Evolutionary conservation across 2,797 vertebrate genomes (phyloP), one percentile per base, ranked within the genome.

Genomic region (Eospalax fontanierii): DNA sequence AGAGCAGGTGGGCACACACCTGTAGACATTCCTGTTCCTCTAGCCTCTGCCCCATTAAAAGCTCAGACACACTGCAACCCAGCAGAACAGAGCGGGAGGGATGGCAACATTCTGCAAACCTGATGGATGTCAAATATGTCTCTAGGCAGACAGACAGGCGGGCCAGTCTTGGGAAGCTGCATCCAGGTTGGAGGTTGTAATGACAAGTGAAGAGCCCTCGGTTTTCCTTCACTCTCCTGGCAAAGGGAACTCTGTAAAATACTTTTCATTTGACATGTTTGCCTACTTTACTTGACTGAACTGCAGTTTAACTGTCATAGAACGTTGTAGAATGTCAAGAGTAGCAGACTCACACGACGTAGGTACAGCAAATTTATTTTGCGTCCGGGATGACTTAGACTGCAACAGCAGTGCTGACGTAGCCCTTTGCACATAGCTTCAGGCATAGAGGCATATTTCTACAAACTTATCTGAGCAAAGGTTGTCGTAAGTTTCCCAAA

Each of bases 271-370:
- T 91, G 2, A 15, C 30, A 68, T 14, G 59, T 4, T 84, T 14
- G 4, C 65, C 90, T 78, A 88, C 16, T 12, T 63, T 90, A 61
- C 7, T 54, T 95, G 85, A 87, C 33, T 79, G 61, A 90, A 86
- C 2, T 54, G 26, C 26, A 91, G 28, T 73, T 63, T 70, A 88
- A 82, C 15, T 75, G 16, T 74, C 75, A 96, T 35, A 80, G 66
- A 87, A 68, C 28, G 70, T 2, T 28, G 28, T 86, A 33, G 40
- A 91, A 83, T 87, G 30, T 70, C 46, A 79, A 84, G 40, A 90
- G 78, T 78, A 50, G 80, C 22, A 89, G 14, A 95, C 83, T 81
- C 57, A 10, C 11, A 14, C 21, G 33, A 12, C 16, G 2, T 43
- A 46, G 12, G 5, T 50, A 0, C 24, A 66, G 40, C 35, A 16